Conservation (phyloP, 2,797 vertebrate genomes). For the Linurgus olivaceus region DNA sequence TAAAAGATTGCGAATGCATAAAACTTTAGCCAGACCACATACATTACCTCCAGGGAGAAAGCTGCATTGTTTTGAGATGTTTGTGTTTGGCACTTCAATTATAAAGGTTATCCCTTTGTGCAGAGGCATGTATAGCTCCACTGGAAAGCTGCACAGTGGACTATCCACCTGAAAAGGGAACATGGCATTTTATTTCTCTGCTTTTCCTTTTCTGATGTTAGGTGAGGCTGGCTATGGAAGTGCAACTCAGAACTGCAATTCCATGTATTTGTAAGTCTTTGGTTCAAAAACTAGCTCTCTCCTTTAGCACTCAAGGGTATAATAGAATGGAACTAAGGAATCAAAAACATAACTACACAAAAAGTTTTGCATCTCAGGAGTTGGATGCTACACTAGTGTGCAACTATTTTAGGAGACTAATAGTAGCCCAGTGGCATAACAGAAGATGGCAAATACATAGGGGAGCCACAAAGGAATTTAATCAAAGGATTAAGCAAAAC, state of each 20-base stretch:
- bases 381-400: not conserved
- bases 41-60: slow-evolving; percentile 41
- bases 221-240: not conserved
- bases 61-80: not conserved
- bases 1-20: not conserved
- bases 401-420: not conserved
- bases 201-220: not conserved
- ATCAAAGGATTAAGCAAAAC: not conserved
- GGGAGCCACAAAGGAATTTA: not conserved
- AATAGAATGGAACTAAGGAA: not conserved
- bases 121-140: not conserved
- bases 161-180: slow-evolving; percentile 6
- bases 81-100: not conserved
- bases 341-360: not conserved
- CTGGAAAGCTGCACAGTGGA: not conserved
- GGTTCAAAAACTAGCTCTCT: not conserved
- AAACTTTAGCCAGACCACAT: not conserved
- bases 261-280: not conserved
- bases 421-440: not conserved
- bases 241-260: not conserved
- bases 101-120: not conserved
- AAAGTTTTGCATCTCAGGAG: not conserved
- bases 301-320: not conserved
- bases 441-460: not conserved
- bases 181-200: not conserved